Conservation (phyloP, 2,888 invertebrate genomes). For the Papilio protenor region DNA sequence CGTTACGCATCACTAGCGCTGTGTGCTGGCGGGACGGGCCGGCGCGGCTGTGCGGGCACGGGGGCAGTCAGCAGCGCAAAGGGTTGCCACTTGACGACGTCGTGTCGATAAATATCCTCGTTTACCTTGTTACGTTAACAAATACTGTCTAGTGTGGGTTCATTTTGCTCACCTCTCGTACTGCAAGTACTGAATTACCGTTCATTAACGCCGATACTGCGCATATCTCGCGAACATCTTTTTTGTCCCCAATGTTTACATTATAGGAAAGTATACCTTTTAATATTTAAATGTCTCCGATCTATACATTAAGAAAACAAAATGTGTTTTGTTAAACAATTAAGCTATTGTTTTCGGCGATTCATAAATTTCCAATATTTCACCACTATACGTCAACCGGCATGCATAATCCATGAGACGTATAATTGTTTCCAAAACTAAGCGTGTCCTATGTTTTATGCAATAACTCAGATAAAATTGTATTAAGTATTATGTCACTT, state of each 20-base stretch:
- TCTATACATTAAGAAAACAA: constrained; percentile 3
- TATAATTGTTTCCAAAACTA: constrained; percentile 78
- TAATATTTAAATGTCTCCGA: constrained; percentile 10
- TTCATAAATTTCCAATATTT: constrained; percentile 74
- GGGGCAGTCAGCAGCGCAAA: constrained; percentile 68
- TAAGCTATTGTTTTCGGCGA: constrained; percentile 68
- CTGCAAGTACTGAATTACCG: constrained; percentile 50
- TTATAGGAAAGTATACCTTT: neutral
- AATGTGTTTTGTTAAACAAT: constrained; percentile 49
- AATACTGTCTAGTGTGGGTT: constrained; percentile 66
- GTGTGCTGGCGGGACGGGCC: constrained; percentile 70
- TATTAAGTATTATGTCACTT: constrained; percentile 81
- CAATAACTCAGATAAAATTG: constrained; percentile 80
- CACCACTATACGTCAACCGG: constrained; percentile 62
- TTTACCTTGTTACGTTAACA: constrained; percentile 74
- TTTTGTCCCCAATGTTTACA: constrained; percentile 11
- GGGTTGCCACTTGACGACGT: constrained; percentile 77
- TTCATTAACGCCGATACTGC: constrained; percentile 45
- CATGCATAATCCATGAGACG: constrained; percentile 74
- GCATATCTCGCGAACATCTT: constrained; percentile 33
- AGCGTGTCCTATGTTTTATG: constrained; percentile 72
- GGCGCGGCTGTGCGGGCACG: constrained; percentile 64
- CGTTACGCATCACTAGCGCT: constrained; percentile 83
- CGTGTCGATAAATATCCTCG: constrained; percentile 77
- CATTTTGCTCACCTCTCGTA: constrained; percentile 57